A percentile compares a stretch with the other conserved stretches of the same genome.
phyloP scores from a whole-genome alignment of 2,797 vertebrate genomes.

The Gephyroberyx darwinii region DNA sequence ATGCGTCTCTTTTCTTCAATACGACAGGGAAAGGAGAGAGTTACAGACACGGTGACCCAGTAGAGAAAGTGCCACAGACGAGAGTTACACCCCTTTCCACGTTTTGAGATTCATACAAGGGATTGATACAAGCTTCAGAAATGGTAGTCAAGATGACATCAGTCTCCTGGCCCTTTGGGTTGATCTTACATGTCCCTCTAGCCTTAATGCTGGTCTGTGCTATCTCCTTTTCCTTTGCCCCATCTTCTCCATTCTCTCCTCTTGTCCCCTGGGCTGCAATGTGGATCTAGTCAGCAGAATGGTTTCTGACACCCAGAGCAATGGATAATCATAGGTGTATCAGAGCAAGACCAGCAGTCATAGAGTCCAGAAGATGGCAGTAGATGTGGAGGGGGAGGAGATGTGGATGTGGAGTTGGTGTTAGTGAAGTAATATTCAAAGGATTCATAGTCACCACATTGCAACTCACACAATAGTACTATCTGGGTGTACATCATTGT shows the following conservation, averaged over 20 bases:
- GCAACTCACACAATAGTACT: too few species aligned
- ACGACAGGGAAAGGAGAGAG: neutral
- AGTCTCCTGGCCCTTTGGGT: neutral
- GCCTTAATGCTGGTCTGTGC: neutral
- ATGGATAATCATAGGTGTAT: neutral
- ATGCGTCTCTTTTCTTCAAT: neutral
- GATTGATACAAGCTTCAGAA: neutral
- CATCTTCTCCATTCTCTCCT: neutral
- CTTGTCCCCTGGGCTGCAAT: neutral
- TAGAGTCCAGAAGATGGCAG: constrained; percentile 2
- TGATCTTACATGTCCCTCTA: neutral
- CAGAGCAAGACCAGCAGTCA: constrained; percentile 1
- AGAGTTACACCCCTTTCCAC: neutral
- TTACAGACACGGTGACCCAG: neutral
- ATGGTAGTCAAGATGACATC: neutral
- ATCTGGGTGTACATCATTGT: too few species aligned
- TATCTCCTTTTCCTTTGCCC: neutral
- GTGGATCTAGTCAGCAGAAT: constrained; percentile 16
- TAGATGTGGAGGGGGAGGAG: neutral
- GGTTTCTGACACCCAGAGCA: constrained; percentile 2
- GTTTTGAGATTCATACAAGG: neutral
- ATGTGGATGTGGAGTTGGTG: too few species aligned
- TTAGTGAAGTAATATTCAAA: constrained; percentile 5
- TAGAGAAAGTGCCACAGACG: neutral
- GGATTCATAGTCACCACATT: too few species aligned